Evolutionary conservation across 2,888 invertebrate genomes (phyloP), one percentile per base, ranked within the genome.

Genomic region (Lasioglossum zephyrum): DNA sequence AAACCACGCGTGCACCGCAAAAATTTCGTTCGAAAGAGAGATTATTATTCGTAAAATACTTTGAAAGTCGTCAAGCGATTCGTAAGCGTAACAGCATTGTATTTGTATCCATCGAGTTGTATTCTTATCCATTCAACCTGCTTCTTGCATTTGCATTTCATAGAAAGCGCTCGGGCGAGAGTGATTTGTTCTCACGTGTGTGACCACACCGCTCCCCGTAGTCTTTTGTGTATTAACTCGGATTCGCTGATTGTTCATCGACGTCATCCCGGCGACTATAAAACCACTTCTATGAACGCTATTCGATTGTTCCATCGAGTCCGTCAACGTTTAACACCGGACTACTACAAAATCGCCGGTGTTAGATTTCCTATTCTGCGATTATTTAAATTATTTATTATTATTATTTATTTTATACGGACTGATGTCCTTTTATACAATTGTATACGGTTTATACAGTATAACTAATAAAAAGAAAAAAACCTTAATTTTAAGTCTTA

Each of bases 1-100:
- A 47, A 49, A 16, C 60, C 41, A 70, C 36, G 36, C 44, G 3
- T 26, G 8, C 6, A 41, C 53, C 22, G 39, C 36, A n/a, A 66
- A 84, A 80, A 76, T 75, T 63, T 73, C 66, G 39, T 9, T 63
- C 76, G 53, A 73, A 22, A 8, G 41, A 26, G 31, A 75, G 44
- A 83, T 83, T 72, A 70, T 80, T 80, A 76, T 81, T 81, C 83
- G 76, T 76, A 63, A 44, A 72, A 72, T 63, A 81, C 76, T 53
- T 63, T 53, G 81, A 44, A 44, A 73, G 47, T 63, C 47, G 72
- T 39, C 22, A 53, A 75, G 75, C 81, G 74, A 60, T 83, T 84
- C 82, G 36, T 16, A 26, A 63, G 82, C 39, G 73, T n/a, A 26
- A 31, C 36, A 26, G 16, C 49, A 57, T 76, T 81, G 72, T 53